Base-by-base conservation (phyloP, 2,113 vertebrate genomes). In the Beaufortia kweichowensis region DNA sequence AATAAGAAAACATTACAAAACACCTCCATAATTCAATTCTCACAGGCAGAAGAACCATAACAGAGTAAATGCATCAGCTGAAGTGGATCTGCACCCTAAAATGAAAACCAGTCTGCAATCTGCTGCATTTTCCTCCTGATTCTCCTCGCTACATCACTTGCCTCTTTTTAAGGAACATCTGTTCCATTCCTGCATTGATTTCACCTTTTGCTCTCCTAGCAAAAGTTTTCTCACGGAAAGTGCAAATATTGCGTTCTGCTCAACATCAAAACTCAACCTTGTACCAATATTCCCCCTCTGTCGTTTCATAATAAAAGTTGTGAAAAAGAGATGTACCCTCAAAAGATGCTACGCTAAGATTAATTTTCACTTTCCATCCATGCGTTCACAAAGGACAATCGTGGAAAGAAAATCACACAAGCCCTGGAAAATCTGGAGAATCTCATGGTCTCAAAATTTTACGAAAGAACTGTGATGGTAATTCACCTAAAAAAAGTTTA, bases 1-100 rank as follows among this genome's bases (percentile, higher is more conserved):
- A 61, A 62, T 69, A 70, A 55, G 33, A 56, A 76, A 76, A 65
- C 21, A 63, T 53, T 74, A 53, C 57, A 75, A 75, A 64, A 35
- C 43, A 33, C 29, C 21, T 39, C 60, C 29, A 75, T 64, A 75
- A 75, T 75, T 53, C 60, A 75, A 12, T 64, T 41, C 60, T 26
- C 14, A 19, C 73, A 39, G 60, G n/a, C n/a, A 64, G 72, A 76
- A 29, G 50, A 55, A 64, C 19, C 29, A 65, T 75, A 75, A 50
- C 53, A 6, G 26, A 57, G 57, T 59, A 67, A 48, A 77, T 43
- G 15, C 4, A 33, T 43, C 26, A 60, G 19, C 17, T 59, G 17
- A 68, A 29, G 65, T 43, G 53, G 50, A 28, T 43, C 15, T 28
- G 21, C 33, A 60, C 3, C 31, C 60, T 68, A 4, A 60, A 68